phyloP scores from a whole-genome alignment of 2,888 invertebrate genomes.

The Quadroppia sp. region DNA sequence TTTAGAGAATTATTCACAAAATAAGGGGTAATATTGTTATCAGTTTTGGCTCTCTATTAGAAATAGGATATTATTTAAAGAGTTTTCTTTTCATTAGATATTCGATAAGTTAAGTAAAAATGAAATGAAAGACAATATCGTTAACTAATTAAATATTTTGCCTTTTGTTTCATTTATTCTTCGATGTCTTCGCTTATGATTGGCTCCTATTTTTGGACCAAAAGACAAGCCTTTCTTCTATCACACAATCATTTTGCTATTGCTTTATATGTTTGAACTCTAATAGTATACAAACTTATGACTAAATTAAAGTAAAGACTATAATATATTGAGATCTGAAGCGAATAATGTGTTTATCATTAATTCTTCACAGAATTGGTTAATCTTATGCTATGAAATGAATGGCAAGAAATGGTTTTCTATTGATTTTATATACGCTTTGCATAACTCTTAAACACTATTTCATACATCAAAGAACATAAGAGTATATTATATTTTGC shows the following conservation, averaged over 20 bases:
- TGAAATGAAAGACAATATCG: background rate
- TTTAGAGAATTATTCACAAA: slow-evolving; percentile 7
- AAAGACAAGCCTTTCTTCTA: background rate
- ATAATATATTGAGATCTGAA: background rate
- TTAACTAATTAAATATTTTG: background rate
- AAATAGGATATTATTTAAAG: background rate
- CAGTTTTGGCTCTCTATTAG: background rate
- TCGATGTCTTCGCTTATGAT: background rate
- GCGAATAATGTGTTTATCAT: slow-evolving; percentile 5
- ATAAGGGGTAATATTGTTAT: background rate
- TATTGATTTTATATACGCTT: slow-evolving; percentile 4
- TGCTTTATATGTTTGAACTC: background rate
- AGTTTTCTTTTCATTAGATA: background rate
- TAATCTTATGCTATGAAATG: background rate
- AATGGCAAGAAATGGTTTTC: background rate
- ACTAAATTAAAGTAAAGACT: background rate
- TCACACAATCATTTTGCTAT: background rate
- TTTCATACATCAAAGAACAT: background rate
- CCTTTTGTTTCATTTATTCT: background rate
- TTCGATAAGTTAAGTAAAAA: slow-evolving; percentile 3
- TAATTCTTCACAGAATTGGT: background rate
- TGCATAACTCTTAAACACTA: background rate
- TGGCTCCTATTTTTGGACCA: background rate
- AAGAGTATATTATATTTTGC: background rate
- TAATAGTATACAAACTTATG: too few relatives aligned